Percentiles rank a stretch among this genome's conserved stretches.
These are phyloP conservation scores for Harpalus rubripes DNA, from an alignment of 2,888 invertebrate genomes.

Conservation along the genomic window DNA sequence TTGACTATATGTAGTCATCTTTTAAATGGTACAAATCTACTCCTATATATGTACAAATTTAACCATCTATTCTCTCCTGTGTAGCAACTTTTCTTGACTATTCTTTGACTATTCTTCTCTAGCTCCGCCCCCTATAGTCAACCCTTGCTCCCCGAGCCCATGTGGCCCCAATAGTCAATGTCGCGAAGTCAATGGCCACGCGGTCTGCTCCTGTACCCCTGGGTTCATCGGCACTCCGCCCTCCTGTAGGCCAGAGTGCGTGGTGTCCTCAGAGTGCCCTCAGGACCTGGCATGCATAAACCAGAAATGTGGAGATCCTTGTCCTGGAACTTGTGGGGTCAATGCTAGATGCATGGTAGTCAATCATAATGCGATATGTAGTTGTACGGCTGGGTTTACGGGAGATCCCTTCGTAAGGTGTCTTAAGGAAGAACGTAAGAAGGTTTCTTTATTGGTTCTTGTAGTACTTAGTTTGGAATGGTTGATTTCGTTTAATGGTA, in stretches of 20 bases:
- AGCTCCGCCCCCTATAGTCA: slow-evolving; percentile 72
- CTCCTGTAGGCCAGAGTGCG: slow-evolving; percentile 83
- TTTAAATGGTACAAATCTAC: not conserved
- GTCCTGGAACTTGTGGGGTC: slow-evolving; percentile 83
- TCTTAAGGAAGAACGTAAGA: slow-evolving; percentile 74
- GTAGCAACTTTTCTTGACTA: slow-evolving; percentile 23
- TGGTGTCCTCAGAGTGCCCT: slow-evolving; percentile 83
- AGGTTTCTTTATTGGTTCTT: slow-evolving; percentile 69
- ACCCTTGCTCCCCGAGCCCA: slow-evolving; percentile 83
- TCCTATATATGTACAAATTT: not conserved
- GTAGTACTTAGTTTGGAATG: not conserved
- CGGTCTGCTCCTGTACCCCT: slow-evolving; percentile 82
- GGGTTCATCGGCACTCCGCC: slow-evolving; percentile 84
- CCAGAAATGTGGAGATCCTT: slow-evolving; percentile 84
- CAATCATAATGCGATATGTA: slow-evolving; percentile 85
- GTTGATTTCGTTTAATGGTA: not conserved
- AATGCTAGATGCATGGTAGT: slow-evolving; percentile 84
- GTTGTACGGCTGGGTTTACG: slow-evolving; percentile 81
- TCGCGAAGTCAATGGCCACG: slow-evolving; percentile 81
- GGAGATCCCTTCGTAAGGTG: slow-evolving; percentile 84
- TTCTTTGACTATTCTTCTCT: slow-evolving; percentile 62
- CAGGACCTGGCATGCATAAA: slow-evolving; percentile 82
- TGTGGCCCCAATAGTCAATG: slow-evolving; percentile 85
- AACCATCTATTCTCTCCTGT: too few species aligned
- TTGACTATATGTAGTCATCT: not conserved